Percentiles rank a stretch among this genome's conserved stretches.
These are phyloP conservation scores for Busseola fusca DNA, from an alignment of 2,888 invertebrate genomes.

Conservation along the genomic window DNA sequence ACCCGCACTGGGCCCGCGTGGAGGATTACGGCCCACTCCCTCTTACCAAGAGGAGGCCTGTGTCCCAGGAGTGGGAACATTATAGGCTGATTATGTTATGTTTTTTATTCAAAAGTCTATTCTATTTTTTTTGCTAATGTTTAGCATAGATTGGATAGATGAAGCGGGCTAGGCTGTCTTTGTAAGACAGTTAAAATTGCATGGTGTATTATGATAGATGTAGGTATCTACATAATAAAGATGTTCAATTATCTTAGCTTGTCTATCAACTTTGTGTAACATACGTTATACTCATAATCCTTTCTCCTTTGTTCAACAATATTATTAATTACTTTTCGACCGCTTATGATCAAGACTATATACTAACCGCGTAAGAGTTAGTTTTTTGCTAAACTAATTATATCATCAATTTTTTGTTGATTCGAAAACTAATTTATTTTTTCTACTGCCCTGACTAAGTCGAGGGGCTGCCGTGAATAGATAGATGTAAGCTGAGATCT, in stretches of 20 bases:
- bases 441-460: slow-evolving; percentile 65
- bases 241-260: slow-evolving; percentile 23
- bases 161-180: no score
- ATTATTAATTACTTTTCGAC: slow-evolving; percentile 50
- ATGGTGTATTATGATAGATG: neutral
- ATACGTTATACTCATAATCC: slow-evolving; percentile 14
- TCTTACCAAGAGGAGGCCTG: no score
- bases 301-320: slow-evolving; percentile 37
- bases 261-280: slow-evolving; percentile 18
- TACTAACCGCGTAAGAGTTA: slow-evolving; percentile 64
- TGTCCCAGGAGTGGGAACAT: no score
- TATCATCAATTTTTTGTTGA: slow-evolving; percentile 80
- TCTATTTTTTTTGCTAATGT: no score
- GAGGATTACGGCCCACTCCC: no score
- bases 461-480: slow-evolving; percentile 28
- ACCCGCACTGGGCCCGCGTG: no score
- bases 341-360: slow-evolving; percentile 56
- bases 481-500: slow-evolving; percentile 29
- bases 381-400: slow-evolving; percentile 82
- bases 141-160: no score
- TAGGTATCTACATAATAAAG: slow-evolving; percentile 9
- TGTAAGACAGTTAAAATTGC: no score
- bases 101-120: no score
- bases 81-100: no score
- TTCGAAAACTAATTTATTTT: slow-evolving; percentile 83